Percentiles rank a stretch among this genome's conserved stretches.
phyloP scores from a whole-genome alignment of 2,113 vertebrate species.

The Empidonax traillii region DNA sequence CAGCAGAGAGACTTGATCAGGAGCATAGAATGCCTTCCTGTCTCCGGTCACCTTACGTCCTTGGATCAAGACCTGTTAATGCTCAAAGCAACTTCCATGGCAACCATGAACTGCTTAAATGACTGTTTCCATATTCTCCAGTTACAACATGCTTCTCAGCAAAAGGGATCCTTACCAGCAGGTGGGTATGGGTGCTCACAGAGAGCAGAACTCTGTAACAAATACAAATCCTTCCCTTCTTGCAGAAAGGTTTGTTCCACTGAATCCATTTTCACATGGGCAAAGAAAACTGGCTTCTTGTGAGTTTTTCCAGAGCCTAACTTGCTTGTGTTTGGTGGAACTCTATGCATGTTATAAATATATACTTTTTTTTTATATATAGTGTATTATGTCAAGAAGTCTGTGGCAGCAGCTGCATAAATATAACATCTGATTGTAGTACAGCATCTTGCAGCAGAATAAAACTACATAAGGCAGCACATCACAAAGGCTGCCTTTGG shows the following conservation, averaged over 20 bases:
- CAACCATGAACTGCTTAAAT: constrained; percentile 96
- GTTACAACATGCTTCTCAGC: constrained; percentile 90
- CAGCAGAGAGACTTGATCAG: constrained; percentile 94
- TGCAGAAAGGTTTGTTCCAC: neutral
- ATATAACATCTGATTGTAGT: neutral
- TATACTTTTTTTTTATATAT: neutral
- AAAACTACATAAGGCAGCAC: neutral
- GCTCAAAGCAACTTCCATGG: constrained; percentile 98
- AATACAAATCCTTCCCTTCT: neutral
- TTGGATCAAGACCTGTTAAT: constrained; percentile 96
- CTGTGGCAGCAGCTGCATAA: neutral
- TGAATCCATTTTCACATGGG: neutral
- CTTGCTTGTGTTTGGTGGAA: neutral
- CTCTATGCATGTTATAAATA: neutral
- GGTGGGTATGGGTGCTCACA: constrained; percentile 72
- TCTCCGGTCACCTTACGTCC: constrained; percentile 86
- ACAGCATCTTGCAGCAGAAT: neutral
- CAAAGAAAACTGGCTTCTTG: neutral
- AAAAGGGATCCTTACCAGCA: constrained; percentile 81
- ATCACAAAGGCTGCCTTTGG: neutral
- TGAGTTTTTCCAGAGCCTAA: neutral
- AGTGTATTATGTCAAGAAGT: neutral
- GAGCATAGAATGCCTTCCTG: constrained; percentile 91
- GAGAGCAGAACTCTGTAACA: neutral
- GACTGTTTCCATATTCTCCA: constrained; percentile 98